Base-by-base conservation (phyloP, 2,888 invertebrate genomes). In the Elysia crispata region DNA sequence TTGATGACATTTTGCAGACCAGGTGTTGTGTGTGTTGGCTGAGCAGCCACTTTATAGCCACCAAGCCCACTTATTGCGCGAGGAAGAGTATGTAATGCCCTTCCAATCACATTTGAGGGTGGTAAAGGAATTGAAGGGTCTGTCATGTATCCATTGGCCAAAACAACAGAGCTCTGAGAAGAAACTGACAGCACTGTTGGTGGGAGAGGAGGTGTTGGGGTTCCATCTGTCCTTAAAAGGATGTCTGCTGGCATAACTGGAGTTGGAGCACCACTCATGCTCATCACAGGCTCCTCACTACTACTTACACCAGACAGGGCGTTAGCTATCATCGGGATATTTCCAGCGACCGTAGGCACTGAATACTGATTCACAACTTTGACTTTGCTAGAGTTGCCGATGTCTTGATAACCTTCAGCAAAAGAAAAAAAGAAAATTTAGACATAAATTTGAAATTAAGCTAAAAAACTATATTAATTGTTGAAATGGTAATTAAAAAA, bases 61-160 rank as follows among this genome's bases (percentile, higher is more conserved):
- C 78, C 62, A 28, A 77, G 77, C 13, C 67, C 57, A 13, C 78
- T 15, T 23, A 77, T 76, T 18, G 73, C 13, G 25, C 76, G 77
- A 1, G 83, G 74, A 3, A 82, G 77, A 11, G 3, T 41, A 41
- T 41, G 41, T 11, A 41, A 41, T 11, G 41, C 41, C 41, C 41
- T 41, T 54, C 83, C 72, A 15, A 81, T 66, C 30, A 79, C 77
- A 0, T 82, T 83, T 33, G 83, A 79, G 20, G 81, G 74, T 54
- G 57, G 76, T 31, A 25, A 72, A 1, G 69, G 31, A 11, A 77
- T 73, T 13, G 86, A 85, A 0, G 87, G 87, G 81, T 88, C 88
- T 8, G 87, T 86, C 31, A 84, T 85, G 77, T 86, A 88, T 0
- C 88, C 88, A 78, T 86, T 86, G 60, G 77, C 83, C 30, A 81